phyloP scores from a whole-genome alignment of 2,113 vertebrate species.

The Emydocephalus ijimae region DNA sequence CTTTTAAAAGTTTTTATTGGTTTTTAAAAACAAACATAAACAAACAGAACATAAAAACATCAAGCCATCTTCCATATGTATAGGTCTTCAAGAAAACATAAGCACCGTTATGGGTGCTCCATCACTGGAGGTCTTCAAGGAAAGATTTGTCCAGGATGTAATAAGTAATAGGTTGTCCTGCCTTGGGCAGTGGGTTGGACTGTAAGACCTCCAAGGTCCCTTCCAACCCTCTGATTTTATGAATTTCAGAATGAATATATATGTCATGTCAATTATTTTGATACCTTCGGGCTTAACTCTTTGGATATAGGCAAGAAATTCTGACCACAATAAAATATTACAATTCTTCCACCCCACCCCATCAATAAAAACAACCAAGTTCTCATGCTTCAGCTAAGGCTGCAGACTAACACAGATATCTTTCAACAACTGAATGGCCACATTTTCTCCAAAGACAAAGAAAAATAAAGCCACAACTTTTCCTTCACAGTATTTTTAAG shows the following conservation, averaged over 20 bases:
- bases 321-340: not conserved
- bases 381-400: slow-evolving; percentile 17
- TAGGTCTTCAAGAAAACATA: no score
- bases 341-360: not conserved
- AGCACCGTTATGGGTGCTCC: no score
- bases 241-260: not conserved
- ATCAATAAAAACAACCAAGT: slow-evolving; percentile 3
- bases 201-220: not conserved
- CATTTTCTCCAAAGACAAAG: not conserved
- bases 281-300: not conserved
- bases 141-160: no score
- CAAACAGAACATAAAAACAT: no score
- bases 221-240: not conserved
- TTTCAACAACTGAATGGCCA: not conserved
- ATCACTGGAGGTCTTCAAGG: no score
- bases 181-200: not conserved
- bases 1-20: no score
- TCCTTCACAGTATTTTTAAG: not conserved
- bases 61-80: no score
- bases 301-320: not conserved
- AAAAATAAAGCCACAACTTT: not conserved
- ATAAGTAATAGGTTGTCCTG: not conserved
- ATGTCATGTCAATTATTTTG: not conserved
- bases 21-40: no score
- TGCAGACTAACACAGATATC: not conserved